phyloP scores from a whole-genome alignment of 1,140 invertebrate species.

The Scaptomyza montana region DNA sequence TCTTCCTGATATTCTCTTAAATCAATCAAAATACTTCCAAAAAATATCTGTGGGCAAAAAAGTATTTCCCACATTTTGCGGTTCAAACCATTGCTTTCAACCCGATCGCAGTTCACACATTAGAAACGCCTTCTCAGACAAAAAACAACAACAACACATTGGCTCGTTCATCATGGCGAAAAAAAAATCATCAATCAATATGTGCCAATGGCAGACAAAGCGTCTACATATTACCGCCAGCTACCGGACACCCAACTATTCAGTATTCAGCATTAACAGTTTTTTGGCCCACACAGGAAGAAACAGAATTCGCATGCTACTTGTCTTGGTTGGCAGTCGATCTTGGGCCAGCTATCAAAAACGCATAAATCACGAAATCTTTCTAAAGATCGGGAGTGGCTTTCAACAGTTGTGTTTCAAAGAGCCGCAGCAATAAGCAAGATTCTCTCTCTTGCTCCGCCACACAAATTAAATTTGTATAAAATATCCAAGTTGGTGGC shows the following conservation, averaged over 20 bases:
- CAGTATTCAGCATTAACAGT: not conserved
- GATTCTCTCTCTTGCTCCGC: slow-evolving; percentile 33
- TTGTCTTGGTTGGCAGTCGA: not conserved
- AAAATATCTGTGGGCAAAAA: not conserved
- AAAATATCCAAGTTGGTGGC: slow-evolving; percentile 80
- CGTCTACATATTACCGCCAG: slow-evolving; percentile 42
- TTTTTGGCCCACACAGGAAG: slow-evolving; percentile 69
- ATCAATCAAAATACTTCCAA: no score
- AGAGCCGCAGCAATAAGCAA: slow-evolving; percentile 42
- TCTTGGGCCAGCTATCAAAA: slow-evolving; percentile 66
- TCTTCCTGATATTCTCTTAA: no score
- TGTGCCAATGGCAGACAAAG: slow-evolving; percentile 46
- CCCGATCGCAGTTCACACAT: slow-evolving; percentile 43
- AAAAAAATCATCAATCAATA: slow-evolving; percentile 58
- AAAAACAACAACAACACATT: not conserved
- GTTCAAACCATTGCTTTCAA: slow-evolving; percentile 4
- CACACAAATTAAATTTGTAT: slow-evolving; percentile 77
- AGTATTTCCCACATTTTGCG: slow-evolving; percentile 32
- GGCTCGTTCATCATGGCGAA: slow-evolving; percentile 24
- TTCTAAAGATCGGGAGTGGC: slow-evolving; percentile 43
- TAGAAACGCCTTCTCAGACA: slow-evolving; percentile 32
- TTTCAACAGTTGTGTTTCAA: slow-evolving; percentile 77
- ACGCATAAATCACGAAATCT: slow-evolving; percentile 74
- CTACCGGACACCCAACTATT: slow-evolving; percentile 55
- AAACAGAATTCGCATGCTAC: slow-evolving; percentile 57